Conservation (phyloP, 2,797 vertebrate species). For the Phalanger gymnotis region DNA sequence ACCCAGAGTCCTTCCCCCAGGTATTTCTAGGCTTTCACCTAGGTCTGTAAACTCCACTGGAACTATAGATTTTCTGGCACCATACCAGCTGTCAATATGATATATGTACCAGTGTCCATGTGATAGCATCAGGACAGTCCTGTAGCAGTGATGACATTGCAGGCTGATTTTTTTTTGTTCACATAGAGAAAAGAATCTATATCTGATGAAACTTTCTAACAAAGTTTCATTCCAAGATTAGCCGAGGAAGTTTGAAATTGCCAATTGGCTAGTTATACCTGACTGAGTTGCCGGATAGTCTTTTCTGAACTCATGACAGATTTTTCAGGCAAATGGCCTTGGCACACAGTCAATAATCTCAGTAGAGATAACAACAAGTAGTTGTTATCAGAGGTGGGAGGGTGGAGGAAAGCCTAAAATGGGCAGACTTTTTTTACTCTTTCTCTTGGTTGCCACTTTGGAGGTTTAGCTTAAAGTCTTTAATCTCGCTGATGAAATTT, state of each 20-base stretch:
- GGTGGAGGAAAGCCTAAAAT: neutral
- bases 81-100: neutral
- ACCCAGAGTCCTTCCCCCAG: neutral
- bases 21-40: neutral
- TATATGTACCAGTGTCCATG: neutral
- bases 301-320: neutral
- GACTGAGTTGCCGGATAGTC: neutral
- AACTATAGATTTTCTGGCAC: neutral
- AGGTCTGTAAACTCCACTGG: neutral
- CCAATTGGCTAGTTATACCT: neutral
- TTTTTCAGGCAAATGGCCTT: neutral
- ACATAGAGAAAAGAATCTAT: neutral
- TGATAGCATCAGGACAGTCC: neutral
- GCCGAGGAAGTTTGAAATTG: neutral
- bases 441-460: slow-evolving; percentile 46
- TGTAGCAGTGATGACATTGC: neutral
- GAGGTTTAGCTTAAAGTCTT: neutral
- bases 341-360: neutral
- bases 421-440: neutral
- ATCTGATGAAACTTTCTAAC: neutral
- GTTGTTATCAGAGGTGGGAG: neutral
- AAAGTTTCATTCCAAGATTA: neutral
- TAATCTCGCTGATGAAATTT: neutral
- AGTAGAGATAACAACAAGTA: neutral
- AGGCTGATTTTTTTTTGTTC: neutral